Base-by-base conservation (phyloP, 2,797 vertebrate genomes). In the Pygocentrus nattereri region DNA sequence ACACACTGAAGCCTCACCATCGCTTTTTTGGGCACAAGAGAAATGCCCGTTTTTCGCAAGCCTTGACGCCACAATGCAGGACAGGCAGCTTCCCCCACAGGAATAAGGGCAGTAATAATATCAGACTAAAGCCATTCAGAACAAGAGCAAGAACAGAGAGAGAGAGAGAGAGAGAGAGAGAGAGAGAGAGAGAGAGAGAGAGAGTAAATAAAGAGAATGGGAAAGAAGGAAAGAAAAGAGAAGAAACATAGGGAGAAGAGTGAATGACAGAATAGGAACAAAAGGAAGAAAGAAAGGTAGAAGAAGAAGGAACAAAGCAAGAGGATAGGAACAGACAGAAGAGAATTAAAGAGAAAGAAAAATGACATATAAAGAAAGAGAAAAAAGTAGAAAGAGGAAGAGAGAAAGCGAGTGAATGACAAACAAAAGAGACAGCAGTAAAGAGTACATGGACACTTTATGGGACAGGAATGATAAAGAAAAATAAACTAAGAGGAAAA, bases 21-120 rank as follows among this genome's bases (percentile, higher is more conserved):
- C 78, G 91, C 93, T 94, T 97, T 98, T 97, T 68, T 97, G 94
- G 98, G 97, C 94, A 96, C 95, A 94, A 99, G 97, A 95, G 97
- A 96, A 97, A 99, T 98, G 96, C 97, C 97, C 96, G 97, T 99
- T 98, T 97, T 99, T 96, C 97, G 97, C 94, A 99, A 99, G 95
- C 97, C 97, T 96, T 97, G 97, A 94, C 97, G 97, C 98, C 98
- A 99, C 94, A 97, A 97, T 93, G 97, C 95, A 93, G 97, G 98
- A 95, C 97, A 95, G 95, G 96, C 92, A 88, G 96, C 96, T 88
- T 97, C 97, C 95, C 91, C 91, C 93, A 95, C 94, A 94, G 96
- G 95, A 93, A 96, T 93, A 95, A 95, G 87, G 93, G 96, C 94
- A 93, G 97, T 92, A 95, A 97, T 94, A 95, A 94, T 96, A 95